These are phyloP conservation scores for Pandion haliaetus DNA, from an alignment of 2,113 vertebrate genomes.

Conservation along the genomic window DNA sequence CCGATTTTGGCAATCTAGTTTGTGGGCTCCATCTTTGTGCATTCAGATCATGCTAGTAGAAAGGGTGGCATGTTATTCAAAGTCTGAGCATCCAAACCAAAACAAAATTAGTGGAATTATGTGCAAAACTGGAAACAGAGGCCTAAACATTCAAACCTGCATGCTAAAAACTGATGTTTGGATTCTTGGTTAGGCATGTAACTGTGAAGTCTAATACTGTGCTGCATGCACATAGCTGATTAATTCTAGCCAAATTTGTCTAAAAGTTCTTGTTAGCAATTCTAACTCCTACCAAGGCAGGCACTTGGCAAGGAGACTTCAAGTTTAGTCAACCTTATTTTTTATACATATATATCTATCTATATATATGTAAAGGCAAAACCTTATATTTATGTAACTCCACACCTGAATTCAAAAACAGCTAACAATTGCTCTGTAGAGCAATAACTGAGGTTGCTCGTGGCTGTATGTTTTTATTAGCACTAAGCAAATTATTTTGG, in stretches of 20 bases:
- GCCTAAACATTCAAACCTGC: not conserved
- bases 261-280: not conserved
- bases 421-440: not conserved
- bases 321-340: not conserved
- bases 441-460: not conserved
- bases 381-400: not conserved
- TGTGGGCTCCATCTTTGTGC: not conserved
- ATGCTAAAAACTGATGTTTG: not conserved
- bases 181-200: not conserved
- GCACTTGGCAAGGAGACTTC: not conserved
- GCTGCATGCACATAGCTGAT: not conserved
- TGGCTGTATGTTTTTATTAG: not conserved
- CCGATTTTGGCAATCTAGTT: not conserved
- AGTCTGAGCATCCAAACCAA: not conserved
- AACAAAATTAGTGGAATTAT: not conserved
- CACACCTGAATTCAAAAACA: not conserved
- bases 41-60: not conserved
- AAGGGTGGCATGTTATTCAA: not conserved
- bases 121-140: not conserved
- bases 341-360: too few species aligned
- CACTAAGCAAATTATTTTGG: not conserved
- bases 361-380: not conserved
- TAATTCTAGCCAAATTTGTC: not conserved
- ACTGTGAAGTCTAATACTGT: not conserved
- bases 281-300: not conserved